Conservation (phyloP, 2,113 vertebrate genomes). For the Microcebus ravelobensis region DNA sequence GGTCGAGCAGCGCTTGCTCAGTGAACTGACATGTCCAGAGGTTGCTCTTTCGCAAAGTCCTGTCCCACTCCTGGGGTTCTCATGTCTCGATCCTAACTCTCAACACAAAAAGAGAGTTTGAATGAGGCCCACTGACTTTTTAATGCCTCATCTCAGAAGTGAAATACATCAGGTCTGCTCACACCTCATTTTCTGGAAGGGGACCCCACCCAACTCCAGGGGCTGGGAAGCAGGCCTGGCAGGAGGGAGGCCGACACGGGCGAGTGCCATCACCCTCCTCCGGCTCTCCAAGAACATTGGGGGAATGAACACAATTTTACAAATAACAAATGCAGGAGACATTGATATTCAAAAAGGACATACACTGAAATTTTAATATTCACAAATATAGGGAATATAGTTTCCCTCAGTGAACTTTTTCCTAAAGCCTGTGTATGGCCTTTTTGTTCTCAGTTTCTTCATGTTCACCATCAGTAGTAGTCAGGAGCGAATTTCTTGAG, state of each 20-base stretch:
- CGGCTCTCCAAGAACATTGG: accelerated
- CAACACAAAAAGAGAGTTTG: background rate
- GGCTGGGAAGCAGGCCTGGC: background rate
- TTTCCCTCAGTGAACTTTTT: background rate
- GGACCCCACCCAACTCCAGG: too few species aligned
- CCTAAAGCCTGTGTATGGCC: accelerated
- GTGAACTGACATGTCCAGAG: too few species aligned
- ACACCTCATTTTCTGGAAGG: background rate
- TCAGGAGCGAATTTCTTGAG: background rate
- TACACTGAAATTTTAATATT: background rate
- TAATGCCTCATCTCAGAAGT: background rate
- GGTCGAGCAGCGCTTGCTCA: too few species aligned
- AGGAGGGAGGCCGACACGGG: accelerated
- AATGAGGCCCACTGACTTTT: background rate
- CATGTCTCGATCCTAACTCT: too few species aligned
- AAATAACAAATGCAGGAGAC: background rate
- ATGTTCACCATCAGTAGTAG: background rate
- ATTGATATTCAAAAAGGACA: background rate
- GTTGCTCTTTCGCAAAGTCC: too few species aligned
- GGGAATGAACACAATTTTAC: background rate
- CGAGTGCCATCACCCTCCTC: accelerated
- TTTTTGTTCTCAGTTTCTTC: background rate
- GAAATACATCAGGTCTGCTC: background rate
- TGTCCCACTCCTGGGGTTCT: too few species aligned
- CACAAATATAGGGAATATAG: background rate